Evolutionary conservation across 53 echinoderm and acorn worm genomes (phyloP).

Genomic region (Temnopleurus reevesii): DNA sequence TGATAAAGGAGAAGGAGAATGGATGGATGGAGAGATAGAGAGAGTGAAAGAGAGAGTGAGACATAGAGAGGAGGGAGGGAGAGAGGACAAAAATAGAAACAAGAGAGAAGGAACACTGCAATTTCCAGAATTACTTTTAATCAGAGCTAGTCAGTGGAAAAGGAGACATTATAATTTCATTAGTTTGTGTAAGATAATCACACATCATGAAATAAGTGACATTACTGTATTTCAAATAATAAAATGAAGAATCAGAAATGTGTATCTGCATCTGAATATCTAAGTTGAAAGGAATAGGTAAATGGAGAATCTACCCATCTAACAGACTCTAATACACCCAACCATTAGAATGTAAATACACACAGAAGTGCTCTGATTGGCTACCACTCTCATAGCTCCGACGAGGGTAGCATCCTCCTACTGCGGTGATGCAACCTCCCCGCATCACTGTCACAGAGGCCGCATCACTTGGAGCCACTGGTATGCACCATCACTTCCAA

Average conservation of each 20-base stretch:
- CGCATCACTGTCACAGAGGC: slow-evolving; percentile 25
- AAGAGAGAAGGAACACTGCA: too few relatives aligned
- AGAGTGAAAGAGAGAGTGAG: background rate
- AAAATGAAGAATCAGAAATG: too few relatives aligned
- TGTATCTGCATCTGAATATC: too few relatives aligned
- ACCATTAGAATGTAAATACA: background rate
- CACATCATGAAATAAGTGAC: too few relatives aligned
- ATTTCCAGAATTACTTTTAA: too few relatives aligned
- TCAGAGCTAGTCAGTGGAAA: too few relatives aligned
- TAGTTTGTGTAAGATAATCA: too few relatives aligned
- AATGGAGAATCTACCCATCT: too few relatives aligned
- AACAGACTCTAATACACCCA: background rate
- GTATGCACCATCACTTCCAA: background rate
- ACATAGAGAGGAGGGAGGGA: background rate
- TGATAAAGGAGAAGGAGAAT: background rate
- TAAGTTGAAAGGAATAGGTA: too few relatives aligned
- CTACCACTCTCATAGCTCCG: background rate
- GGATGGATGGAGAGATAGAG: background rate
- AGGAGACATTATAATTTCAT: too few relatives aligned
- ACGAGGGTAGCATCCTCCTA: slow-evolving; percentile 11
- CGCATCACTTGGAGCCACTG: slow-evolving; percentile 1
- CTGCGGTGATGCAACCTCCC: background rate
- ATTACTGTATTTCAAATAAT: too few relatives aligned
- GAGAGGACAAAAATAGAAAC: background rate
- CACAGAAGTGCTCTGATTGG: slow-evolving; percentile 41